Base-by-base conservation (phyloP, 2,113 vertebrate genomes). In the Rostratula benghalensis region DNA sequence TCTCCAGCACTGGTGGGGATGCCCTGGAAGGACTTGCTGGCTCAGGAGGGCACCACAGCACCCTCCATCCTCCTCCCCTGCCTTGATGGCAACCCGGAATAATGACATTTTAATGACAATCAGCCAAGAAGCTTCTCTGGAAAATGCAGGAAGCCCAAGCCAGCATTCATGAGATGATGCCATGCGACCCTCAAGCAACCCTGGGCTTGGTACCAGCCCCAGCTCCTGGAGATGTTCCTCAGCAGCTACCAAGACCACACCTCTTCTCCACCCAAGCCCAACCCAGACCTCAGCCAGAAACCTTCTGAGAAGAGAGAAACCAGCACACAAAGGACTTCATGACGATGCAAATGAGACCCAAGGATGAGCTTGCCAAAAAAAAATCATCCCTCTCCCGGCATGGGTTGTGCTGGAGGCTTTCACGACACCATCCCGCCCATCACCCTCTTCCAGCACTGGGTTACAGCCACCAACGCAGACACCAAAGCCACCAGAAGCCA, bases 221-320 rank as follows among this genome's bases (percentile, higher is more conserved):
- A 48, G 56, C 56, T 74, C 76, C 53, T 1, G 10, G 30, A 82
- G 65, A 60, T 13, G 39, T 65, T 33, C 73, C 87, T 50, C 83
- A 63, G 71, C 65, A 31, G 37, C 68, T 6, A 57, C 51, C 57
- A 67, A 51, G 87, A 71, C 94, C 94, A 95, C 93, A 79, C 70
- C 91, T 75, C 76, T 91, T 64, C 93, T 80, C 91, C 75, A 90
- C 91, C 89, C 90, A 60, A 4, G 78, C 71, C 86, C 96, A 90
- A 61, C 83, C 71, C 86, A 61, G 53, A 37, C 24, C 57, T 45
- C 70, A 41, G 61, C 83, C 91, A 90, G 87, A 84, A 91, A 93
- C 75, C 81, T 90, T 73, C 90, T 48, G 75, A 94, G 93, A 78
- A 91, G 65, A n/a, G 61, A 93, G 84, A 94, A 94, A 89, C 87